Conservation (phyloP, 1,140 invertebrate genomes). For the Drosophila obscura region DNA sequence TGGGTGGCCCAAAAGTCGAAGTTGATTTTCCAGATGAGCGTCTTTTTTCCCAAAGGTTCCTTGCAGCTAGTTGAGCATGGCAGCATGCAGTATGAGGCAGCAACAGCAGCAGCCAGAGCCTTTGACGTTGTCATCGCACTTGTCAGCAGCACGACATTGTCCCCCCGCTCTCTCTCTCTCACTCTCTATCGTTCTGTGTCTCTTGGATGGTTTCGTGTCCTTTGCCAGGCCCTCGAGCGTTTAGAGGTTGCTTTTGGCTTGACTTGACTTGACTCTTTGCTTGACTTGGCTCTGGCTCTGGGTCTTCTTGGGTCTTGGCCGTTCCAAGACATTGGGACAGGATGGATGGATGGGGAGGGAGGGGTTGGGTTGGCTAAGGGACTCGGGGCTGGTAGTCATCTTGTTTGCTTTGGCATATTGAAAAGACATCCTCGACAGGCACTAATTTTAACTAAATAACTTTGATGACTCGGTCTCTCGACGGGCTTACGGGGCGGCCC, state of each 20-base stretch:
- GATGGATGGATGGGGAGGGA: conserved; percentile 5
- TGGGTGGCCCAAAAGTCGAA: conserved; percentile 68
- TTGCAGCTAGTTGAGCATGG: conserved; percentile 56
- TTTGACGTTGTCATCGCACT: conserved; percentile 72
- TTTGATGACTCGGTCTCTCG: conserved; percentile 58
- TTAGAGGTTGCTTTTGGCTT: conserved; percentile 40
- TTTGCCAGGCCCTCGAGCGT: conserved; percentile 49
- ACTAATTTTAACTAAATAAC: conserved; percentile 82
- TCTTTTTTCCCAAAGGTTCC: conserved; percentile 63
- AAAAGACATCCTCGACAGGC: conserved; percentile 75
- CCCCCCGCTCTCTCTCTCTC: conserved; percentile 2
- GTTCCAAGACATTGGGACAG: background rate
- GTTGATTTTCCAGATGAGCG: conserved; percentile 75
- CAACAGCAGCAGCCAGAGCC: conserved; percentile 25
- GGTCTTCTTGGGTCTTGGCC: too few species aligned
- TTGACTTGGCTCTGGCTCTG: conserved; percentile 12
- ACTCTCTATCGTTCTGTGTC: background rate
- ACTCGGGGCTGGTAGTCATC: conserved; percentile 33
- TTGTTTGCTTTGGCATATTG: conserved; percentile 65
- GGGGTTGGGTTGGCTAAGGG: conserved; percentile 11
- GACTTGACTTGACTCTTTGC: conserved; percentile 30
- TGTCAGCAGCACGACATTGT: conserved; percentile 69
- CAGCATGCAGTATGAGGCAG: conserved; percentile 32
- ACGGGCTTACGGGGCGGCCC: conserved; percentile 41
- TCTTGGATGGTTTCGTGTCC: conserved; percentile 55